Evolutionary conservation across 2,888 invertebrate genomes (phyloP).

Genomic region (Dynastes grantii): DNA sequence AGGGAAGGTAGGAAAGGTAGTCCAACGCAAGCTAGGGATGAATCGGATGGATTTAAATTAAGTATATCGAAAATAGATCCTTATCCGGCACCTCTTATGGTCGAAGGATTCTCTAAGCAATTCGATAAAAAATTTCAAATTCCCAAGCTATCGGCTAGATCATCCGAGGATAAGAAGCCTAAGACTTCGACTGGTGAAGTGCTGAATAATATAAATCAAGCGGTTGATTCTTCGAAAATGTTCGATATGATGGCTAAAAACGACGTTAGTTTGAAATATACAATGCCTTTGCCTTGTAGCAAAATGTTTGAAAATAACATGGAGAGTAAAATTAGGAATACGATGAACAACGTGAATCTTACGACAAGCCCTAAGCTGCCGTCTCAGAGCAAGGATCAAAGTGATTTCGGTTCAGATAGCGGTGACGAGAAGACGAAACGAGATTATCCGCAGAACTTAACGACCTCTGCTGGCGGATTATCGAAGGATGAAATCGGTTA

Average conservation of each 20-base stretch:
- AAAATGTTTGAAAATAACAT: constrained; percentile 66
- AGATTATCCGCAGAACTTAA: constrained; percentile 62
- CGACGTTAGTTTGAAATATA: constrained; percentile 64
- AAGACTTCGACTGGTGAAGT: constrained; percentile 66
- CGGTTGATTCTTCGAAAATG: constrained; percentile 65
- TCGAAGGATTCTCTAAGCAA: constrained; percentile 85
- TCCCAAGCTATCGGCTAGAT: constrained; percentile 81
- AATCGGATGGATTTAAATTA: constrained; percentile 76
- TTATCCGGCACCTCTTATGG: constrained; percentile 76
- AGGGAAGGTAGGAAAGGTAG: constrained; percentile 79
- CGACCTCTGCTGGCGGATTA: constrained; percentile 55
- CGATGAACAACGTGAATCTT: constrained; percentile 60
- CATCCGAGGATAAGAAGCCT: constrained; percentile 63
- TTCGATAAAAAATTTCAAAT: constrained; percentile 91
- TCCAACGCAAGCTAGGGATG: constrained; percentile 78
- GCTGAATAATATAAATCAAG: constrained; percentile 63
- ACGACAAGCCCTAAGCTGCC: constrained; percentile 37
- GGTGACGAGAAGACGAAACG: constrained; percentile 62
- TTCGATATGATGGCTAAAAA: constrained; percentile 65
- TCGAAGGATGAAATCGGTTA: constrained; percentile 62
- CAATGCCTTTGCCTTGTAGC: constrained; percentile 62
- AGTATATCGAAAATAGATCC: constrained; percentile 71
- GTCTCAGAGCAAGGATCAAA: constrained; percentile 53
- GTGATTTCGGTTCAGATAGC: constrained; percentile 51
- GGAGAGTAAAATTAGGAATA: constrained; percentile 66